phyloP scores from a whole-genome alignment of 2,888 invertebrate species.

The Idaea biselata region DNA sequence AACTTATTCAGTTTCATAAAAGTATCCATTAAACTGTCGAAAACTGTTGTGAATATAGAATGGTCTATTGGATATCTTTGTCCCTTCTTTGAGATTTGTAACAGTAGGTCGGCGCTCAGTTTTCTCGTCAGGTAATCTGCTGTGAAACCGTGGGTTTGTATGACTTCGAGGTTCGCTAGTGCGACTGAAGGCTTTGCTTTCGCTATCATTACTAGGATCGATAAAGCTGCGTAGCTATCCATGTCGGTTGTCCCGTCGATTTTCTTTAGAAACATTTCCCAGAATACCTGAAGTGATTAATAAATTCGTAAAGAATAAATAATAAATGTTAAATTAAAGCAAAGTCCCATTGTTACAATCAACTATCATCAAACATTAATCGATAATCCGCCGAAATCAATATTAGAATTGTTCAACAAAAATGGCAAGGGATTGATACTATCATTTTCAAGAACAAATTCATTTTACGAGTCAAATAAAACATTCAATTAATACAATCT shows the following conservation, averaged over 20 bases:
- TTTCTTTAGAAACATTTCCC: conserved; percentile 91
- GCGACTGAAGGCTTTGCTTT: conserved; percentile 82
- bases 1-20: conserved; percentile 75
- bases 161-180: conserved; percentile 85
- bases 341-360: not conserved
- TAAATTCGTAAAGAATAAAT: not conserved
- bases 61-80: conserved; percentile 68
- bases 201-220: conserved; percentile 87
- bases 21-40: conserved; percentile 66
- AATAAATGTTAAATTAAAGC: not conserved
- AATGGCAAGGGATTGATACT: no score
- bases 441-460: no score
- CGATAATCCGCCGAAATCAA: no score
- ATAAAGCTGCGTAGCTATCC: conserved; percentile 87
- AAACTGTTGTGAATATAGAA: conserved; percentile 54
- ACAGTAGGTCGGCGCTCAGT: conserved; percentile 59
- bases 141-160: conserved; percentile 86
- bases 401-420: no score
- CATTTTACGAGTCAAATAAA: no score
- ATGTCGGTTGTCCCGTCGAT: conserved; percentile 84
- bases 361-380: not conserved
- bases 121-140: conserved; percentile 65
- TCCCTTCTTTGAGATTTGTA: conserved; percentile 56
- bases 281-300: conserved; percentile 82
- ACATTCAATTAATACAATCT: no score